These are phyloP conservation scores for Rhagoletis zephyria DNA, from an alignment of 1,140 invertebrate species.

Conservation along the genomic window DNA sequence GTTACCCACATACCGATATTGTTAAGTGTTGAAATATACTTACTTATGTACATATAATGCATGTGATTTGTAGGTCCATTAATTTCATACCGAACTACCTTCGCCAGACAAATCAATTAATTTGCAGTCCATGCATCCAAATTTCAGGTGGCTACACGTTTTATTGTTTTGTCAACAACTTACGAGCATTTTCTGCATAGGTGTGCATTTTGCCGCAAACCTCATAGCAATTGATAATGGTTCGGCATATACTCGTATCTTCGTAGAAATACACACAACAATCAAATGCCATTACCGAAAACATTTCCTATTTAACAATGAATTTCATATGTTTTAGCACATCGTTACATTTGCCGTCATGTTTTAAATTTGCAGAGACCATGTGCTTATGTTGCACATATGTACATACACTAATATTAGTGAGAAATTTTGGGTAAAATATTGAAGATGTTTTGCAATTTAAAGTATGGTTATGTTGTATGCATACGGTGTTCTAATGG, in stretches of 20 bases:
- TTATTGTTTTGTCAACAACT: constrained; percentile 11
- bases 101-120: not conserved
- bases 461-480: not conserved
- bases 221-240: not conserved
- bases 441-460: not conserved
- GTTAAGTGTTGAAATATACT: too few species aligned
- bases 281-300: not conserved
- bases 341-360: too few species aligned
- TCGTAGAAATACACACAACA: not conserved
- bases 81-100: not conserved
- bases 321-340: not conserved
- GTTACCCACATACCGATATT: too few species aligned
- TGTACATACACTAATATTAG: too few species aligned
- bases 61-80: too few species aligned
- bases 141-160: not conserved
- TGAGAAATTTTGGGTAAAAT: not conserved
- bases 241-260: not conserved
- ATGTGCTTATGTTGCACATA: too few species aligned
- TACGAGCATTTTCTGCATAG: not conserved
- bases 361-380: too few species aligned
- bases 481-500: too few species aligned
- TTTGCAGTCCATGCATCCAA: not conserved
- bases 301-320: not conserved
- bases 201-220: not conserved
- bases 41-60: too few species aligned